phyloP scores from a whole-genome alignment of 37 sponge, comb jelly and placozoan genomes.

The Chondrilla cf. caribensis region DNA sequence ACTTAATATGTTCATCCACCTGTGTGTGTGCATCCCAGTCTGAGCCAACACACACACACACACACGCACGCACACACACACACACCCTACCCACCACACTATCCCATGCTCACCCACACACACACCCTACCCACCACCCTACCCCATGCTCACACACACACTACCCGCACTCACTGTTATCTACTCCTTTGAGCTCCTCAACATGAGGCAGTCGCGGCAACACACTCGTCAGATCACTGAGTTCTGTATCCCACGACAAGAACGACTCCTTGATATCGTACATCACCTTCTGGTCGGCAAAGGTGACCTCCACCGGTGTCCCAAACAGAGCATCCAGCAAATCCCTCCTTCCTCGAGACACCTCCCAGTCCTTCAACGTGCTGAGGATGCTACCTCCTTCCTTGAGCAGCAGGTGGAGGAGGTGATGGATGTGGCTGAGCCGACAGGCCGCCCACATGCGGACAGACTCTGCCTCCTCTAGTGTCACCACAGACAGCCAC shows the following conservation, averaged over 20 bases:
- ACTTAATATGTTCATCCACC: too few species aligned
- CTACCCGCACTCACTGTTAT: not conserved
- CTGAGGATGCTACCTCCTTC: not conserved
- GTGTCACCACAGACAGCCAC: slow-evolving; percentile 26
- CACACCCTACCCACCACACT: too few species aligned
- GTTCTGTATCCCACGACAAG: not conserved
- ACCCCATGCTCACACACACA: too few species aligned
- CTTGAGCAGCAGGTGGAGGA: not conserved
- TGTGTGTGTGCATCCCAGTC: too few species aligned
- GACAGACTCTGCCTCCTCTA: slow-evolving; percentile 14
- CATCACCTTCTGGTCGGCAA: not conserved
- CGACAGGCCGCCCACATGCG: not conserved
- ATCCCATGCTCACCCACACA: too few species aligned
- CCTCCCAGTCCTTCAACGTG: not conserved
- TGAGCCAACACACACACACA: too few species aligned
- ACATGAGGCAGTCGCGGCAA: not conserved
- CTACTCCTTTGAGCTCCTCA: slow-evolving; percentile 8
- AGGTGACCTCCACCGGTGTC: not conserved
- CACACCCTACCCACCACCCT: too few species aligned
- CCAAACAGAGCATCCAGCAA: not conserved
- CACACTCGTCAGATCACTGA: not conserved
- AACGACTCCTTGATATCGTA: slow-evolving; percentile 13
- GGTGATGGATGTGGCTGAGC: not conserved
- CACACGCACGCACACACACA: too few species aligned
- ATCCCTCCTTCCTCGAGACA: not conserved